Base-by-base conservation (phyloP, 2,113 vertebrate species). In the Coptodon bakossiorum region DNA sequence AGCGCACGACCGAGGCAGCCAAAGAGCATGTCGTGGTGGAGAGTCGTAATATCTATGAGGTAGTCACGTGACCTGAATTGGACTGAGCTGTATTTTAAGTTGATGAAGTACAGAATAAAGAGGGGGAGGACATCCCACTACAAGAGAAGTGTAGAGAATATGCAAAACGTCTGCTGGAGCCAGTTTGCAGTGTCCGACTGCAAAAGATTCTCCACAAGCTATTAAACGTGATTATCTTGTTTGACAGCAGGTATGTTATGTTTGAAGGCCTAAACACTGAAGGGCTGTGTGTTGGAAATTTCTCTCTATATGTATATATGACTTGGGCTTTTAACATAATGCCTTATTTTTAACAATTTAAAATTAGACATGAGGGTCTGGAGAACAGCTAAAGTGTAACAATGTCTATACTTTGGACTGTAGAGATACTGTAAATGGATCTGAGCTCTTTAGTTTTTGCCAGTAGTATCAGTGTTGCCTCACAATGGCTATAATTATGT, bases 401-500 rank as follows among this genome's bases (percentile, higher is more conserved):
- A 57, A 8, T 53, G n/a, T 29, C 7, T 31, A 52, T 43, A 19
- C 29, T 86, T 59, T 24, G 71, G 38, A 24, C 13, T 53, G 45
- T 27, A 53, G 31, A 34, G 4, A 24, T 19, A n/a, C 3, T 78
- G 71, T 78, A 78, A 29, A 29, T 78, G 43, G 24, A 76, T 31
- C 27, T 52, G 73, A 19, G 45, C 16, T 34, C 73, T 52, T 31
- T 52, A 31, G 19, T n/a, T 78, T 78, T 78, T 52, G 73, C 29
- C 27, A 34, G 43, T 22, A n/a, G 80, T 80, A 86, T 89, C 76
- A 29, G 86, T 83, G 73, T 86, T 82, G 84, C 48, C 88, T 93
- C 79, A 84, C 85, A 89, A 86, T 89, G 83, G 80, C 91, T 88
- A 82, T 88, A 40, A 91, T 86, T 89, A 86, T 80, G 81, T 48